phyloP scores from a whole-genome alignment of 2,888 invertebrate genomes.

The Caenorhabditis auriculariae region DNA sequence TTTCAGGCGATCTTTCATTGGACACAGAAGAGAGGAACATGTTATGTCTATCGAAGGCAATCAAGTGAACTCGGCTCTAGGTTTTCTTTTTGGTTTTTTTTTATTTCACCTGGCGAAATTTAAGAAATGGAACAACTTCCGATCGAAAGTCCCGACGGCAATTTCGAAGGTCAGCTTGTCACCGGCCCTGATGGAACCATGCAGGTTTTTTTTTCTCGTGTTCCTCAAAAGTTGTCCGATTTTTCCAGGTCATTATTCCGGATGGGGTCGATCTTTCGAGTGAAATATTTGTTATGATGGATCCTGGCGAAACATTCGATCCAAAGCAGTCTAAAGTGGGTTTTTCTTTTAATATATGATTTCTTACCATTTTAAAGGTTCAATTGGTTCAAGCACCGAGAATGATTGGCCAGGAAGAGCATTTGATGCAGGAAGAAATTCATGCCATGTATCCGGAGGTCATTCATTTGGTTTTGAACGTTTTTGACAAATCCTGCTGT shows the following conservation, averaged over 20 bases:
- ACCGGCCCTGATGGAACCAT: constrained; percentile 24
- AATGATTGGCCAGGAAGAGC: neutral
- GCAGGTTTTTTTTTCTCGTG: constrained; percentile 12
- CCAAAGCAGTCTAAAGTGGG: no score
- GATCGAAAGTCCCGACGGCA: no score
- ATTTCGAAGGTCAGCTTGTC: constrained; percentile 20
- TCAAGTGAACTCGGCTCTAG: no score
- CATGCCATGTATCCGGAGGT: constrained; percentile 5
- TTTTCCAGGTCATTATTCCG: constrained; percentile 10
- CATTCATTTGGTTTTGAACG: no score
- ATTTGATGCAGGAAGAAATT: constrained; percentile 5
- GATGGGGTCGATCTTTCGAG: constrained; percentile 5
- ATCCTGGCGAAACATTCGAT: constrained; percentile 5
- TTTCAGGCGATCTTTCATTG: no score
- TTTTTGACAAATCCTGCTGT: no score
- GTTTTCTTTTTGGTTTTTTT: no score
- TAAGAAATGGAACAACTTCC: no score
- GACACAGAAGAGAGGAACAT: no score
- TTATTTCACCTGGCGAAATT: no score
- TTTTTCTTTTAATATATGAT: no score
- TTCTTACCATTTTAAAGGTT: neutral
- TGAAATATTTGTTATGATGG: constrained; percentile 10
- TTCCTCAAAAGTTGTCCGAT: neutral
- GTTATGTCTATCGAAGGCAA: no score
- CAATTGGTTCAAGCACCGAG: constrained; percentile 2